A percentile compares a stretch with the other conserved stretches of the same genome.
Conservation (phyloP, 2,797 vertebrate species). For the Tangara arthus region DNA sequence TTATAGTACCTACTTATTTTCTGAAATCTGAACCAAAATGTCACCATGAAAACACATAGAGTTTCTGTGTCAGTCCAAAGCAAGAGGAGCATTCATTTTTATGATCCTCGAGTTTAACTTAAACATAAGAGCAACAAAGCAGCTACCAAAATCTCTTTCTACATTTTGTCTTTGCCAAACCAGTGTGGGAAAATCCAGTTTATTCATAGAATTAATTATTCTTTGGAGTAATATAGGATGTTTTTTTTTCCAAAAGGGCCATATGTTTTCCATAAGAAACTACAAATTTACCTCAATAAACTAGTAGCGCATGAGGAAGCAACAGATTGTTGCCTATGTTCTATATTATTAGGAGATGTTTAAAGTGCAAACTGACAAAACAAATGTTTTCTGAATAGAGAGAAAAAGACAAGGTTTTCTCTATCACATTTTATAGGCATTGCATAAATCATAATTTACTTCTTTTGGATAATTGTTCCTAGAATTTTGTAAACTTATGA, state of each 20-base stretch:
- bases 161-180: not conserved
- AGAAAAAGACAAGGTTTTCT: not conserved
- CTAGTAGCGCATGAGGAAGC: not conserved
- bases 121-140: not conserved
- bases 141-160: not conserved
- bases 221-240: not conserved
- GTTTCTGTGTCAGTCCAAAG: not conserved
- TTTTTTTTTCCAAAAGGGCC: not conserved
- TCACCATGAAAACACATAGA: not conserved
- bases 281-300: not conserved
- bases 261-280: not conserved
- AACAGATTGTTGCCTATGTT: not conserved
- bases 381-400: not conserved
- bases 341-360: not conserved
- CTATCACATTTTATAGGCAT: not conserved
- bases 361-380: not conserved
- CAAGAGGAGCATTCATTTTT: not conserved
- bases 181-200: rapidly evolving
- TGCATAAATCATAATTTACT: conserved; percentile 53
- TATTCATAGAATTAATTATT: not conserved
- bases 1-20: not conserved
- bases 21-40: not conserved
- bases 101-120: rapidly evolving
- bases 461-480: conserved; percentile 53
- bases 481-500: conserved; percentile 43